phyloP scores from a whole-genome alignment of 2,888 invertebrate species.

The Caenorhabditis panamensis region DNA sequence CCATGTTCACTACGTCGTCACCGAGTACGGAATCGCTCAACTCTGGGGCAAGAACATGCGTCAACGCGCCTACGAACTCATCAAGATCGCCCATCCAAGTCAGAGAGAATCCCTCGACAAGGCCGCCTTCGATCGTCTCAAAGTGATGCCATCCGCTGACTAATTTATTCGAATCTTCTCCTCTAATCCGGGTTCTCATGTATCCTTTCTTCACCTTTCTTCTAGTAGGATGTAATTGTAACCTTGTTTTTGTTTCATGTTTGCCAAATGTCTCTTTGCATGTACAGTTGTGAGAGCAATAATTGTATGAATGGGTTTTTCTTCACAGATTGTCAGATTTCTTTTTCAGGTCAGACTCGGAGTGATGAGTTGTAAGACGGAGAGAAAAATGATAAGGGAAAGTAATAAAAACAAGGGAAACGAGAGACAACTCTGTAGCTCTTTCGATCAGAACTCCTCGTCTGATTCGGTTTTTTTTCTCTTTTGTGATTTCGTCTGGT shows the following conservation, averaged over 20 bases:
- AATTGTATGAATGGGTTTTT: constrained; percentile 48
- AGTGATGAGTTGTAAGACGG: constrained; percentile 25
- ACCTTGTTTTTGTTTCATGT: constrained; percentile 21
- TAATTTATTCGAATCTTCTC: constrained; percentile 37
- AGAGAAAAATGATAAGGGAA: constrained; percentile 33
- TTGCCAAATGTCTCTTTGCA: constrained; percentile 25
- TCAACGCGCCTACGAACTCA: constrained; percentile 92
- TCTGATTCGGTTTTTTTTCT: background rate
- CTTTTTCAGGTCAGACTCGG: background rate
- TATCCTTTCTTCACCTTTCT: constrained; percentile 23
- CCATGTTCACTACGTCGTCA: constrained; percentile 94
- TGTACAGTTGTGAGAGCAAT: constrained; percentile 50
- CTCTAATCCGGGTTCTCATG: constrained; percentile 27
- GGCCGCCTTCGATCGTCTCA: constrained; percentile 88
- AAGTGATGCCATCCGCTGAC: constrained; percentile 75
- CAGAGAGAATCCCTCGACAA: constrained; percentile 90
- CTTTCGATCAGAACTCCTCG: background rate
- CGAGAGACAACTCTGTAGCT: constrained; percentile 27
- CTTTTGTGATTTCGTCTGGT: background rate
- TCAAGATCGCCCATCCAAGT: constrained; percentile 91
- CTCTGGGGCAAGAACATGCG: constrained; percentile 92
- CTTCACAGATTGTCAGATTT: too few relatives aligned
- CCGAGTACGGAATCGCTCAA: constrained; percentile 92
- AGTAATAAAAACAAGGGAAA: constrained; percentile 52
- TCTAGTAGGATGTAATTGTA: constrained; percentile 48